Evolutionary conservation across 1,140 invertebrate genomes (phyloP), one percentile per base, ranked within the genome.

Genomic region (Marisa cornuarietis): DNA sequence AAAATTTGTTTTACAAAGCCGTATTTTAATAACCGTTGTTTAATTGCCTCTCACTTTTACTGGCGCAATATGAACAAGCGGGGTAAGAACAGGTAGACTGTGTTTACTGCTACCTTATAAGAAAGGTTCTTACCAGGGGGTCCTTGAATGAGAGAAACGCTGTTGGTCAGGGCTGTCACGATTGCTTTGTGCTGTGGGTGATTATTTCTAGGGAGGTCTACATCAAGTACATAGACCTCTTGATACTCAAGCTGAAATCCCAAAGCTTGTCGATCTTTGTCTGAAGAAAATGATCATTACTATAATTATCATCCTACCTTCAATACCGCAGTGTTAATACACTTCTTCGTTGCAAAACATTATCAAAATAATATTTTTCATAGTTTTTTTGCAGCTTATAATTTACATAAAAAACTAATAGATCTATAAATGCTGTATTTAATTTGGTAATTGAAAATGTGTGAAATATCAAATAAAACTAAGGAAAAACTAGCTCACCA

Each of bases 91-190:
- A 49, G 26, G 20, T 72, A 72, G 24, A 24, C 6, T 71, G 24
- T 71, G 24, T 71, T 22, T 71, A 49, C 62, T 63, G 62, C 18
- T n/a, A n/a, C 62, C 62, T 63, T 18, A 63, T 20, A 63, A 63
- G 18, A 18, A 63, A 63, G 18, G 16, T 58, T 52, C 49, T 26
- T 77, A 87, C 87, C 87, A 79, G 87, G 87, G 42, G 87, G 87
- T 49, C 87, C 87, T 79, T 88, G 87, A 58, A 88, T 87, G 24
- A 88, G 61, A 24, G 84, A 85, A 49, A 88, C 85, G 65, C 72
- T 72, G 63, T 79, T 81, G 31, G 18, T 78, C 7, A 87, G 61
- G 16, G 85, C 84, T 71, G 76, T 83, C 11, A 66, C 68, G 31
- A 87, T 85, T n/a, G 85, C 85, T 65, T 79, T 63, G 13, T 74